These are phyloP conservation scores for Apostichopus parvimensis DNA, from an alignment of 35 echinoderm and acorn worm species.

Conservation along the genomic window DNA sequence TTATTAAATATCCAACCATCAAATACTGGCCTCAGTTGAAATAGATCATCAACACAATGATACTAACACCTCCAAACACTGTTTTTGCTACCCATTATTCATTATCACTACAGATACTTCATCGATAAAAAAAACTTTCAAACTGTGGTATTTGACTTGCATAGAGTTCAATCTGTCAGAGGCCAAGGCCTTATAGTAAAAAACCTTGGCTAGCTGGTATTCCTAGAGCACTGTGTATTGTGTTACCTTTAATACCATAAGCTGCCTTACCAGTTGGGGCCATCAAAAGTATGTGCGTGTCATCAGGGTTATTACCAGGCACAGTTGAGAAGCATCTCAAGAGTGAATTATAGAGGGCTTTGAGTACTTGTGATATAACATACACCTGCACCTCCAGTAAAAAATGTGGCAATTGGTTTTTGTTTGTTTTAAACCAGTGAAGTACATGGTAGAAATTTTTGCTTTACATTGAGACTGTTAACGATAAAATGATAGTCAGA, in stretches of 20 bases:
- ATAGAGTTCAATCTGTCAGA: conserved; percentile 12
- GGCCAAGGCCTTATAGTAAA: neutral
- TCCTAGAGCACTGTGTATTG: conserved; percentile 46
- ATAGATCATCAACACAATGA: conserved; percentile 49
- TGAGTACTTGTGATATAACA: conserved; percentile 45
- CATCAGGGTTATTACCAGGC: conserved; percentile 31
- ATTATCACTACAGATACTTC: conserved; percentile 50
- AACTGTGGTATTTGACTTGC: conserved; percentile 14
- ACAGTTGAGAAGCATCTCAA: neutral
- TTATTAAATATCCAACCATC: conserved; percentile 24
- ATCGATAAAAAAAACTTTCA: conserved; percentile 57
- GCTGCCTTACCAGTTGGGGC: conserved; percentile 60
- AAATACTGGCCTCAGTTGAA: conserved; percentile 41
- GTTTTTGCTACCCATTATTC: conserved; percentile 5
- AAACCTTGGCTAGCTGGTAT: conserved; percentile 44
- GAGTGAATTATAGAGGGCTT: conserved; percentile 48
- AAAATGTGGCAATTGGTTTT: conserved; percentile 52
- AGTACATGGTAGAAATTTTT: conserved; percentile 12
- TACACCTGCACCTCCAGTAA: conserved; percentile 70
- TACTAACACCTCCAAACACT: conserved; percentile 37
- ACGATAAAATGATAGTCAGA: conserved; percentile 23
- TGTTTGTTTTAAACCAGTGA: conserved; percentile 44
- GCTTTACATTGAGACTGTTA: conserved; percentile 44
- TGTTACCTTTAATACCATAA: conserved; percentile 3
- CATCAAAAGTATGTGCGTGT: neutral